Conservation (phyloP, 2,888 invertebrate species). For the Nomada hirtipes region DNA sequence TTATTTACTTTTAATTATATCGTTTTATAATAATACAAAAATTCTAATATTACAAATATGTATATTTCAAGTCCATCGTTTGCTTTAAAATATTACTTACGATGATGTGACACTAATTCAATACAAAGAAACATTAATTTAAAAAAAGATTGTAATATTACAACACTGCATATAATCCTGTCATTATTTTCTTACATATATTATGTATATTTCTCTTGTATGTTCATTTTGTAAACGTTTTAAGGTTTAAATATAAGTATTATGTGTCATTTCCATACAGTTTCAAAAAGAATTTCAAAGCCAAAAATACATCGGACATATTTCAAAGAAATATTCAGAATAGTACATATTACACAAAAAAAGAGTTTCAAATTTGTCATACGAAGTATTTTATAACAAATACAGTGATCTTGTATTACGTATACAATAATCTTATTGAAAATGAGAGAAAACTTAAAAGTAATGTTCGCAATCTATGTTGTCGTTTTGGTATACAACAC, state of each 20-base stretch:
- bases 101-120: not conserved
- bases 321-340: not conserved
- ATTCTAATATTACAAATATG: constrained; percentile 24
- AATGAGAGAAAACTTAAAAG: constrained; percentile 65
- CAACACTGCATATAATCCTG: constrained; percentile 8
- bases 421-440: constrained; percentile 61
- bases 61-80: constrained; percentile 8
- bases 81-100: constrained; percentile 8
- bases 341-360: not conserved
- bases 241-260: constrained; percentile 8
- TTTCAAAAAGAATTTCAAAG: constrained; percentile 1
- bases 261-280: constrained; percentile 7
- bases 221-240: not conserved
- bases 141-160: constrained; percentile 6
- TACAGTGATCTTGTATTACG: constrained; percentile 46
- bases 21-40: constrained; percentile 8
- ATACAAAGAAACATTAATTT: not conserved
- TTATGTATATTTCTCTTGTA: not conserved
- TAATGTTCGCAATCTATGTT: constrained; percentile 68
- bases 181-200: constrained; percentile 1
- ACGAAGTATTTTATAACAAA: constrained; percentile 61
- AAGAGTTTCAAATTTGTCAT: constrained; percentile 15
- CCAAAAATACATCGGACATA: constrained; percentile 8
- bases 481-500: constrained; percentile 78
- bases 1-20: constrained; percentile 16